Percentiles rank a stretch among this genome's conserved stretches.
phyloP scores from a whole-genome alignment of 2,797 vertebrate species.

The Takifugu ocellatus region DNA sequence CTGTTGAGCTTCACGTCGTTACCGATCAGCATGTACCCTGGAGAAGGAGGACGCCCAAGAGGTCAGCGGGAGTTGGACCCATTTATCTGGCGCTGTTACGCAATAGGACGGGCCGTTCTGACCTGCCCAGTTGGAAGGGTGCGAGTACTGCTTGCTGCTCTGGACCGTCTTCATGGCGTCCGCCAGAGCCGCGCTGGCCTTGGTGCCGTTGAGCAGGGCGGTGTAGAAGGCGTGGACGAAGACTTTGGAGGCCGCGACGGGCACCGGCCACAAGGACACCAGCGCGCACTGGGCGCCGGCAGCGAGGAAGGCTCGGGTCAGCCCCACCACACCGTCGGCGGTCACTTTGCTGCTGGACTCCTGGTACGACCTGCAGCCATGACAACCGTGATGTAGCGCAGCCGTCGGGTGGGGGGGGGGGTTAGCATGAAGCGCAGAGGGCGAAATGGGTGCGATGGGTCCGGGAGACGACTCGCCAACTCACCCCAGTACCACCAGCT shows the following conservation, averaged over 20 bases:
- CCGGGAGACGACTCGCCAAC: slow-evolving; percentile 21
- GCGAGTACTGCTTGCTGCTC: slow-evolving; percentile 93
- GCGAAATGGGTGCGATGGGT: too few species aligned
- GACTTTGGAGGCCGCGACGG: slow-evolving; percentile 94
- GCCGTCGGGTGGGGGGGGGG: too few species aligned
- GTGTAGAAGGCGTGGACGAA: slow-evolving; percentile 95
- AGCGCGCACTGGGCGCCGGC: slow-evolving; percentile 94
- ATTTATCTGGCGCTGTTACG: neutral
- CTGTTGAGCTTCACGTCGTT: slow-evolving; percentile 96
- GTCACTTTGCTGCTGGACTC: slow-evolving; percentile 93
- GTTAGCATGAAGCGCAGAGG: too few species aligned
- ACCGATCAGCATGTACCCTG: slow-evolving; percentile 95
- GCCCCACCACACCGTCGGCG: slow-evolving; percentile 90
- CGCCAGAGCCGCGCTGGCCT: slow-evolving; percentile 89
- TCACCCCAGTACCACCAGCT: slow-evolving; percentile 91
- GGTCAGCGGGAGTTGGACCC: neutral
- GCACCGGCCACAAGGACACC: slow-evolving; percentile 94
- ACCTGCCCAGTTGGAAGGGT: slow-evolving; percentile 99
- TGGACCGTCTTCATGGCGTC: slow-evolving; percentile 97
- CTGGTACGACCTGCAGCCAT: slow-evolving; percentile 81
- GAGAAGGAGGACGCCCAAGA: slow-evolving; percentile 8
- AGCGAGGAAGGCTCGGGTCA: slow-evolving; percentile 95
- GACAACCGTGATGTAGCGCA: neutral
- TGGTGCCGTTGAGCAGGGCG: slow-evolving; percentile 89
- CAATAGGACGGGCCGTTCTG: neutral